Percentiles rank a stretch among this genome's conserved stretches.
Conservation (phyloP, 1,140 invertebrate species). For the Tachypleus tridentatus region DNA sequence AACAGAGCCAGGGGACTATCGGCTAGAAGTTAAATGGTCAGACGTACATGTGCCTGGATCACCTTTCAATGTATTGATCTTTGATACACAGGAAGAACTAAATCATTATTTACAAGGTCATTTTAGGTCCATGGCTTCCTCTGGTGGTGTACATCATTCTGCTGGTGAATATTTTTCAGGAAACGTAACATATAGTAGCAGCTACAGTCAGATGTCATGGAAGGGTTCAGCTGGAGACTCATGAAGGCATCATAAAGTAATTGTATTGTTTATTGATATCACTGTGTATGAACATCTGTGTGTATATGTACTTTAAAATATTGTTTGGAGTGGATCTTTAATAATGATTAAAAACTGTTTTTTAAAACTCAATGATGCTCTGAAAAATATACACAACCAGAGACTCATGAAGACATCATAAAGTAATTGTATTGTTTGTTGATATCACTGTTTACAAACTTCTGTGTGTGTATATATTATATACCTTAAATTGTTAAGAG, state of each 20-base stretch:
- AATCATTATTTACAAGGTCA: conserved; percentile 37
- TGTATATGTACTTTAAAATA: no score
- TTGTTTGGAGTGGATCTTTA: no score
- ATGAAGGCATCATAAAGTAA: conserved; percentile 3
- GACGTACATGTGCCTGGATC: conserved; percentile 93
- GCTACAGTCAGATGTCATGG: conserved; percentile 40
- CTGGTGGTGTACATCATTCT: conserved; percentile 29
- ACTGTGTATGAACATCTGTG: no score
- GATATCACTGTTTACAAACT: no score
- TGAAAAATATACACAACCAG: no score
- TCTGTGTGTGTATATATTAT: no score
- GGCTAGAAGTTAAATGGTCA: conserved; percentile 96
- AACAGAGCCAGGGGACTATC: conserved; percentile 95
- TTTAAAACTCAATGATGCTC: no score
- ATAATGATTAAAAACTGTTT: no score
- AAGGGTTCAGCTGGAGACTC: conserved; percentile 32
- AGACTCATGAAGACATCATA: no score
- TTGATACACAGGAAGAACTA: conserved; percentile 94
- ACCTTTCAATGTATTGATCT: conserved; percentile 97
- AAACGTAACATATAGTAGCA: conserved; percentile 40
- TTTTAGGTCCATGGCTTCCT: conserved; percentile 9
- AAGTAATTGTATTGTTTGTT: no score
- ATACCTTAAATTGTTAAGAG: no score
- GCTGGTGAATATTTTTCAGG: conserved; percentile 40
- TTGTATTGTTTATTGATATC: no score